Evolutionary conservation across 2,888 invertebrate genomes (phyloP), one percentile per base, ranked within the genome.

Genomic region (Hyles lineata): DNA sequence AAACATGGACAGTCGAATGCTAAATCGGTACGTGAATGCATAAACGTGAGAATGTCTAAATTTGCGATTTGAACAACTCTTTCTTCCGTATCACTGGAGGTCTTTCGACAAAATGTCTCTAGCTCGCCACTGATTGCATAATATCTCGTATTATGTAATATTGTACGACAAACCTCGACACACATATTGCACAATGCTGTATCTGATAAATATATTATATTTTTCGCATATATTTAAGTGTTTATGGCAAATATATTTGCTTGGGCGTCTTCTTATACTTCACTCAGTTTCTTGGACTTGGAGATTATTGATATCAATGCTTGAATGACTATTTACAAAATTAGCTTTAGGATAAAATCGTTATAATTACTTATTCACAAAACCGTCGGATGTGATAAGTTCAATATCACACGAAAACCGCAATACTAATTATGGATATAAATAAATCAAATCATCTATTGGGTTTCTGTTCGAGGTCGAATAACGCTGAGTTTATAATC

Each of bases 111-210:
- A 67, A 67, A 67, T 67, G 23, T 23, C 59, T 59, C 35, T 60
- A 71, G 43, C 25, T 35, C 5, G 55, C 23, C 43, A 43, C 43
- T 67, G 15, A 67, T 67, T 67, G 43, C 63, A 43, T 43, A 35
- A 35, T 21, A 21, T 29, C 9, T 61, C 23, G 61, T 21, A 4
- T 67, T 67, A 43, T 67, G 63, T 67, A 43, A 72, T 71, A 74
- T 75, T 73, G 71, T 73, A 2, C n/a, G 6, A 59, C 70, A n/a
- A 58, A 70, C 70, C 23, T 58, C 32, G 70, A 67, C 63, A 21
- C 43, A 67, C 21, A 67, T 67, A 43, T 43, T 67, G 63, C 23
- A 63, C n/a, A 11, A 63, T 63, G n/a, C n/a, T 63, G 35, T 4
- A 21, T 63, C 35, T 63, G 4, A n/a, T 63, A 63, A 17, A 61